Evolutionary conservation across 2,797 vertebrate genomes (phyloP).

Genomic region (Dromococcyx pavoninus): DNA sequence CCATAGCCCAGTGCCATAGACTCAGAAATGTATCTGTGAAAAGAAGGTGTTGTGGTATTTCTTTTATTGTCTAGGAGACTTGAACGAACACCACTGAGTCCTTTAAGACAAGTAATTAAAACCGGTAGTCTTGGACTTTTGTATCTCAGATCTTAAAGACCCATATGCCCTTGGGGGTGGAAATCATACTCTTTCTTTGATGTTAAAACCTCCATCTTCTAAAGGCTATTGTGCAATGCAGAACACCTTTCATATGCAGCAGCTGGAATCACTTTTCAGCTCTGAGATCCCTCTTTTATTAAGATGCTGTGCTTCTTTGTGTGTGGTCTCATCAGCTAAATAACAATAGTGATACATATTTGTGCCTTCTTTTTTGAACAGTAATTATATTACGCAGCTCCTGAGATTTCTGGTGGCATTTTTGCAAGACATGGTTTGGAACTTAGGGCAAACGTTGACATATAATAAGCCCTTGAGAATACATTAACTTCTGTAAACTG

Average conservation of each 20-base stretch:
- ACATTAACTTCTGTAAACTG: not conserved
- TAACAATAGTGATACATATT: not conserved
- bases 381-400: not conserved
- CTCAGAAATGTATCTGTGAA: not conserved
- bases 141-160: not conserved
- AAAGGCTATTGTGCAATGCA: not conserved
- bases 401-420: not conserved
- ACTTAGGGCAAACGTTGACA: not conserved
- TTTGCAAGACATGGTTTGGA: not conserved
- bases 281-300: not conserved
- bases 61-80: not conserved
- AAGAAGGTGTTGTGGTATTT: not conserved
- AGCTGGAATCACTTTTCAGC: not conserved
- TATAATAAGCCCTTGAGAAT: not conserved
- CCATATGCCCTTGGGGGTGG: fast-evolving
- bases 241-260: not conserved
- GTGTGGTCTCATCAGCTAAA: not conserved
- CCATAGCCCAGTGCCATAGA: not conserved
- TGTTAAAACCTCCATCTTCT: not conserved
- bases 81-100: not conserved
- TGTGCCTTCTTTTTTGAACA: not conserved
- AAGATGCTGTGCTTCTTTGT: not conserved
- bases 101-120: not conserved
- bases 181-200: not conserved
- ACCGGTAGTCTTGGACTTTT: not conserved